These are phyloP conservation scores for Cepaea nemoralis DNA, from an alignment of 1,140 invertebrate species.

Conservation along the genomic window DNA sequence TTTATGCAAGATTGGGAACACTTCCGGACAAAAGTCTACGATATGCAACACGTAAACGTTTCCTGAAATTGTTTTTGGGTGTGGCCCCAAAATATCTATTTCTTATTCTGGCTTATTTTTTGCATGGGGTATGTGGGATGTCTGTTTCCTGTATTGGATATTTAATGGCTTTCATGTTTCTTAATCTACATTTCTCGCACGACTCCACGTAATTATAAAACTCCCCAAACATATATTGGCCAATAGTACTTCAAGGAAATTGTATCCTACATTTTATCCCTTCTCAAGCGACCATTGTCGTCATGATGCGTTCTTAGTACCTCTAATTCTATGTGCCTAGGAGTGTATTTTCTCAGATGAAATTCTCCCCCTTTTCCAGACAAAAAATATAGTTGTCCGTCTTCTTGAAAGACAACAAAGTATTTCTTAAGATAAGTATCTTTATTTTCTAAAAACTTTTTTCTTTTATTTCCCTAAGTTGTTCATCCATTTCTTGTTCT, in stretches of 20 bases:
- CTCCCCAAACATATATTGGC: not conserved
- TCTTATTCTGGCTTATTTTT: not conserved
- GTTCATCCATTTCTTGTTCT: not conserved
- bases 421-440: not conserved
- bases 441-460: not conserved
- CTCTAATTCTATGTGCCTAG: not conserved
- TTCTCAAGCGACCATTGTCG: not conserved
- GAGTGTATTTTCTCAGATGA: not conserved
- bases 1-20: not conserved
- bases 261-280: not conserved
- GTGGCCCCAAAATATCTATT: not conserved
- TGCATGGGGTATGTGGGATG: not conserved
- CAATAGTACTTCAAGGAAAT: not conserved
- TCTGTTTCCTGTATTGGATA: not conserved
- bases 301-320: not conserved
- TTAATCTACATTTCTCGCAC: not conserved
- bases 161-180: not conserved
- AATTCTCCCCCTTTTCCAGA: not conserved
- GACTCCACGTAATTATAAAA: not conserved
- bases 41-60: not conserved
- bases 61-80: not conserved
- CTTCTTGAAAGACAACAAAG: not conserved
- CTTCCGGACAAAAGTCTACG: not conserved
- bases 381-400: not conserved
- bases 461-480: not conserved